phyloP scores from a whole-genome alignment of 2,113 vertebrate species.

The Bos taurus region ARS-UCD2.0 NC_037357.1:126745501-126746000 shows the following conservation, averaged over 20 bases:
- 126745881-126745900: background rate
- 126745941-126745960: background rate
- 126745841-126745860: background rate
- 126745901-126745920: background rate
- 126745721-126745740: background rate
- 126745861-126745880: background rate
- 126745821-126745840: background rate
- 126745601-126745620: background rate
- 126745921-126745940: background rate
- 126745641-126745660: background rate
- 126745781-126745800: background rate
- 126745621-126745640: slow-evolving; percentile 2
- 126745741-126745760: background rate
- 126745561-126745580: background rate
- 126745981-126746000: background rate
- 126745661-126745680: slow-evolving; percentile 23
- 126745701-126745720: background rate
- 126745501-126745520: background rate
- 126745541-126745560: background rate
- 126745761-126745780: background rate
- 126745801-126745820: background rate
- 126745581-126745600: background rate
- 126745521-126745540: background rate
- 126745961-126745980: background rate
- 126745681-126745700: slow-evolving; percentile 8